phyloP scores from a whole-genome alignment of 2,113 vertebrate genomes.

The Callopanchax toddi region DNA sequence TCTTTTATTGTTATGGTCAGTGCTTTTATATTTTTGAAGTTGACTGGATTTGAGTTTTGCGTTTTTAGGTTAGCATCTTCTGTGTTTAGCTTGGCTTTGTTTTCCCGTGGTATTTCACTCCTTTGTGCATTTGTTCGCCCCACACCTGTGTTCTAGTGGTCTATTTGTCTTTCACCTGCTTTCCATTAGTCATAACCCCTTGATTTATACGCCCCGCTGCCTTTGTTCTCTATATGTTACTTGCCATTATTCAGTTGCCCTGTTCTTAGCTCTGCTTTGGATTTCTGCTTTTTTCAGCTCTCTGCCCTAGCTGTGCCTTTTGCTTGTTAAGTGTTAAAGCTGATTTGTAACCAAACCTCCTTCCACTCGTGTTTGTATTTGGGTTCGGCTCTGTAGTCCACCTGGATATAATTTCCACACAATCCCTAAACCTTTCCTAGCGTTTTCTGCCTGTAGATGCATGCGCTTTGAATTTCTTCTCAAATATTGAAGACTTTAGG shows the following conservation, averaged over 20 bases:
- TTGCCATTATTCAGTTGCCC: not conserved
- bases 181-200: not conserved
- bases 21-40: not conserved
- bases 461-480: not conserved
- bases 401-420: too few species aligned
- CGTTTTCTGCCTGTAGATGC: too few species aligned
- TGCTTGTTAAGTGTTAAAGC: not conserved
- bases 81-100: not conserved
- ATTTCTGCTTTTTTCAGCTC: not conserved
- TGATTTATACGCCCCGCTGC: not conserved
- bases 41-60: not conserved
- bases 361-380: not conserved
- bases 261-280: not conserved
- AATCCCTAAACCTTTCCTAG: not conserved
- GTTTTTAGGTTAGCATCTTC: not conserved
- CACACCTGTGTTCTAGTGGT: not conserved
- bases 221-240: not conserved
- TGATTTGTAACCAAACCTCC: not conserved
- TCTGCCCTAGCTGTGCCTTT: not conserved
- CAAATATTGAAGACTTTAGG: too few species aligned
- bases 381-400: not conserved
- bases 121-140: not conserved
- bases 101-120: not conserved
- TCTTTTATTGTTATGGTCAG: too few species aligned
- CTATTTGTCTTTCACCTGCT: slow-evolving; percentile 3